A percentile compares a stretch with the other conserved stretches of the same genome.
Evolutionary conservation across 2,113 vertebrate species (phyloP).

Genomic region (Pluvialis apricaria): DNA sequence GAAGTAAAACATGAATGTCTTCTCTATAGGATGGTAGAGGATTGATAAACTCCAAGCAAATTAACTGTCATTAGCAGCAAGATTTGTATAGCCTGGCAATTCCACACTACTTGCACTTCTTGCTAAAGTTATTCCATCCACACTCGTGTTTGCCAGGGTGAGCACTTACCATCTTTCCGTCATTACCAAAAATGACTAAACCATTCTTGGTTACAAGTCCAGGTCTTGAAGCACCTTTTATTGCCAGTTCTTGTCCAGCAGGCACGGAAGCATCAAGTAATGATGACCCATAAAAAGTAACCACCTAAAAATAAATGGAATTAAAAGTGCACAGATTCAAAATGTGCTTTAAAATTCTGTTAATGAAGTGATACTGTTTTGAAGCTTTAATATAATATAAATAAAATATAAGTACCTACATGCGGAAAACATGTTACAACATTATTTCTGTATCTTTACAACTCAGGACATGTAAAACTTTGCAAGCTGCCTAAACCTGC

Average conservation of each 20-base stretch:
- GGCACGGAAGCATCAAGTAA: slow-evolving; percentile 73
- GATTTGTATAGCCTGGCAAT: not conserved
- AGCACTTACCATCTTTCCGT: slow-evolving; percentile 84
- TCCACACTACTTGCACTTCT: not conserved
- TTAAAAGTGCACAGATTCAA: not conserved
- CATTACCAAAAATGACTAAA: slow-evolving; percentile 84
- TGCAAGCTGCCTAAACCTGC: not conserved
- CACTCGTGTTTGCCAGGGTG: not conserved
- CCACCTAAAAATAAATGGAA: slow-evolving; percentile 66
- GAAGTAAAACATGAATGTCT: not conserved
- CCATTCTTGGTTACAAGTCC: slow-evolving; percentile 86
- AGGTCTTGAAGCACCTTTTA: slow-evolving; percentile 79
- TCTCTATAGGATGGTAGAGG: not conserved
- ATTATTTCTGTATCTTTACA: not conserved
- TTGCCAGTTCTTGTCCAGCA: slow-evolving; percentile 78
- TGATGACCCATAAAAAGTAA: slow-evolving; percentile 87
- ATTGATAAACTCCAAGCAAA: not conserved
- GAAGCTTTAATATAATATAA: not conserved
- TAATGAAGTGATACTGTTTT: not conserved
- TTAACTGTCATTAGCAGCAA: not conserved
- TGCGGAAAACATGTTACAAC: not conserved
- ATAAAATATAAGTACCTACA: not conserved
- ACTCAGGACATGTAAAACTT: not conserved
- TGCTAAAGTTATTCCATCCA: not conserved
- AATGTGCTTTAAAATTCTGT: not conserved